Evolutionary conservation across 1,140 invertebrate genomes (phyloP).

Genomic region (Drosophila ohnishii): DNA sequence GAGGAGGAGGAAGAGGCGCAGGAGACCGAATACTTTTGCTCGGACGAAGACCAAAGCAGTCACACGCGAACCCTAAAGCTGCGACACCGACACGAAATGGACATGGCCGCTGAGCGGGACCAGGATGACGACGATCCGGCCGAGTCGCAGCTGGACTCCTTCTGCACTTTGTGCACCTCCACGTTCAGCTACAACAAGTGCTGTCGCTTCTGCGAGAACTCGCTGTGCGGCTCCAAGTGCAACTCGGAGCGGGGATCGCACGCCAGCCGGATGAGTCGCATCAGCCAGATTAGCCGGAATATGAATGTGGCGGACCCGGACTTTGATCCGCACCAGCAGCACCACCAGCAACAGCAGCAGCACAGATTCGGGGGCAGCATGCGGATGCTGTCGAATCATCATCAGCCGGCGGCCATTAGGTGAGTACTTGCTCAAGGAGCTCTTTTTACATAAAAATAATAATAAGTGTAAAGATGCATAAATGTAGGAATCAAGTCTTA

Average conservation of each 20-base stretch:
- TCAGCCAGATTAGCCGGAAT: constrained; percentile 29
- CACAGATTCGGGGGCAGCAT: constrained; percentile 48
- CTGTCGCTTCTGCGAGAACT: constrained; percentile 76
- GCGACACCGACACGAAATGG: constrained; percentile 18
- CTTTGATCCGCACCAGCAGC: constrained; percentile 28
- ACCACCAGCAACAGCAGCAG: constrained; percentile 31
- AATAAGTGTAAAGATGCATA: no score
- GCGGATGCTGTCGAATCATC: constrained; percentile 30
- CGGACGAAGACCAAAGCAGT: constrained; percentile 74
- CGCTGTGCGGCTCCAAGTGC: constrained; percentile 76
- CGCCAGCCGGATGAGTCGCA: constrained; percentile 58
- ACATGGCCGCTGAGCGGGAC: constrained; percentile 30
- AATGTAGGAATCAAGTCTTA: no score
- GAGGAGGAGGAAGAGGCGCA: constrained; percentile 51
- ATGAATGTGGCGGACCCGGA: constrained; percentile 20
- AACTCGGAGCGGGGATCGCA: constrained; percentile 72
- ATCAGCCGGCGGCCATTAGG: constrained; percentile 59
- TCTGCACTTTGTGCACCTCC: constrained; percentile 80
- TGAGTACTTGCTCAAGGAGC: constrained; percentile 20
- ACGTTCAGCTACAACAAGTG: constrained; percentile 82
- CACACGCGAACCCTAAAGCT: constrained; percentile 53
- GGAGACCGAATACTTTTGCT: constrained; percentile 69
- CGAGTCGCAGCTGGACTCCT: constrained; percentile 74
- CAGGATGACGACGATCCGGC: constrained; percentile 29
- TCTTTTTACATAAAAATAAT: background rate